Conservation (phyloP, 2,113 vertebrate genomes). For the Triplophysa tibetana region DNA sequence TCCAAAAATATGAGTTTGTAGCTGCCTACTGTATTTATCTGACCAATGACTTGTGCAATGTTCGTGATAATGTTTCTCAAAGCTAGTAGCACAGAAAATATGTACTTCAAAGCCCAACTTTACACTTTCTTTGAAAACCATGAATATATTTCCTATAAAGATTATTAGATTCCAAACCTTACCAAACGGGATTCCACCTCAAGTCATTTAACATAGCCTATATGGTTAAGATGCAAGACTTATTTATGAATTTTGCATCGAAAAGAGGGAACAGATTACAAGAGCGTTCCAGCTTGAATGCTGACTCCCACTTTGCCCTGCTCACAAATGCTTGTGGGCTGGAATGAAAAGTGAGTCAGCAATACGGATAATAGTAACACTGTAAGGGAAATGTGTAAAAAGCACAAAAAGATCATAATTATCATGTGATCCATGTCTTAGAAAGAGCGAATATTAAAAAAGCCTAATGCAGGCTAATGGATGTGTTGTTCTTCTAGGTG, state of each 20-base stretch:
- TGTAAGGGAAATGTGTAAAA: background rate
- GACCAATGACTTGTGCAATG: too few relatives aligned
- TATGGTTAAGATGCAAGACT: background rate
- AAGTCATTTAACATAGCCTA: slow-evolving; percentile 1
- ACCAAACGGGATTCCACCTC: slow-evolving; percentile 31
- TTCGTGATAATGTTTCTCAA: too few relatives aligned
- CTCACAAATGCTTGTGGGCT: slow-evolving; percentile 5
- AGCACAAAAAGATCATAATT: background rate
- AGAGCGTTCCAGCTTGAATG: slow-evolving; percentile 9
- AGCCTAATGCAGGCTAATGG: background rate
- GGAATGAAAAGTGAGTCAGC: background rate
- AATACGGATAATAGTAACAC: background rate
- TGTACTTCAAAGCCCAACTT: background rate
- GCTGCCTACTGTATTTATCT: too few relatives aligned
- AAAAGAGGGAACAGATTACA: slow-evolving; percentile 8
- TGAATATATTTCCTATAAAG: background rate
- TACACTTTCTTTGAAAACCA: slow-evolving; percentile 23
- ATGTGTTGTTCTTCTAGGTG: background rate
- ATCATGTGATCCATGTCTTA: background rate
- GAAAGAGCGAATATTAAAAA: background rate
- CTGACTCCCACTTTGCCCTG: slow-evolving; percentile 17
- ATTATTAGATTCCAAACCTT: slow-evolving; percentile 12
- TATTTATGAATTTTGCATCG: slow-evolving; percentile 7
- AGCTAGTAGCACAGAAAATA: too few relatives aligned
- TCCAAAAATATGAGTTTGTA: too few relatives aligned